phyloP scores from a whole-genome alignment of 2,797 vertebrate species.

The Brachyrhaphis roseni region DNA sequence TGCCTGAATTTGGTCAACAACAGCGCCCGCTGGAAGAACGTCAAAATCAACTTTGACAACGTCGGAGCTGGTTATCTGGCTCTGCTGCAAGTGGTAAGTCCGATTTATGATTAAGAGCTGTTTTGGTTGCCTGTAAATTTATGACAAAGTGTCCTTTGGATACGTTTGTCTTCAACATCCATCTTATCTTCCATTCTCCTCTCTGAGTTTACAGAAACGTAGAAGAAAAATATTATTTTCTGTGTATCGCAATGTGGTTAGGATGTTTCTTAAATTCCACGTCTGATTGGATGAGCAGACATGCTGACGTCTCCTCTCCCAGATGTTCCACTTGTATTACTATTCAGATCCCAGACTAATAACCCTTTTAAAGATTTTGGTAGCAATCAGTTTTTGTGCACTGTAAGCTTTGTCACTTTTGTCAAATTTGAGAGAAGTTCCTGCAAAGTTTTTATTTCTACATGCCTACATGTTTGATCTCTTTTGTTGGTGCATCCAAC shows the following conservation, averaged over 20 bases:
- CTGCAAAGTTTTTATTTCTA: neutral
- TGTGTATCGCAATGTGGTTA: neutral
- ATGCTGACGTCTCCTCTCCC: neutral
- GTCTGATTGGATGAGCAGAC: neutral
- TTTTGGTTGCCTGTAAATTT: neutral
- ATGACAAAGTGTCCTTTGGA: neutral
- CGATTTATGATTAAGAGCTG: neutral
- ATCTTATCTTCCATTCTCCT: neutral
- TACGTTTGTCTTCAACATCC: neutral
- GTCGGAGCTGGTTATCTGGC: constrained; percentile 96
- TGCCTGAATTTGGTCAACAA: constrained; percentile 84
- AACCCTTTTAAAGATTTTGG: neutral
- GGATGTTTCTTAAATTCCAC: neutral
- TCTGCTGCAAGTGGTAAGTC: constrained; percentile 95
- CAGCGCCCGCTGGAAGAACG: constrained; percentile 92
- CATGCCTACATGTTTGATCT: neutral
- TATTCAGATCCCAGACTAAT: neutral
- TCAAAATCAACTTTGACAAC: constrained; percentile 99
- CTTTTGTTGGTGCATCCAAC: too few species aligned
- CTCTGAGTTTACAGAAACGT: neutral
- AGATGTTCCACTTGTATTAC: neutral
- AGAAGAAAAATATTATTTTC: neutral
- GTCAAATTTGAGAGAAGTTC: neutral
- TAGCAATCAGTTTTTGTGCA: neutral
- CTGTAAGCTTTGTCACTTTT: neutral